Conservation (phyloP, 2,888 invertebrate genomes). For the Digitonthophagus gazella region DNA sequence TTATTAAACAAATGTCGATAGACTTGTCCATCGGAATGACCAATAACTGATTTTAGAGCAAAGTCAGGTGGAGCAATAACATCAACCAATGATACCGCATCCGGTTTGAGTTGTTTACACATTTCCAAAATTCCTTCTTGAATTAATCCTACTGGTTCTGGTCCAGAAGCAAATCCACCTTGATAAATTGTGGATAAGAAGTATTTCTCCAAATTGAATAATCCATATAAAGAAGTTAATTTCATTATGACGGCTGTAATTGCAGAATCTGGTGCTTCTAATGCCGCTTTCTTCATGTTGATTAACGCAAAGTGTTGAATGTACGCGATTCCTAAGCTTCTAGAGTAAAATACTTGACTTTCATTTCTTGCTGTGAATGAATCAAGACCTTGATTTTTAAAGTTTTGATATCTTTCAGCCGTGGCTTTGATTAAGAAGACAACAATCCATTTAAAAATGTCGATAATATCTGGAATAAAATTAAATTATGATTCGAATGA, state of each 20-base stretch:
- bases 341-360: conserved; percentile 80
- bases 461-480: conserved; percentile 58
- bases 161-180: conserved; percentile 60
- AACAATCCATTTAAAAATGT: conserved; percentile 77
- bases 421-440: conserved; percentile 73
- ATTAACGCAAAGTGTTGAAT: conserved; percentile 56
- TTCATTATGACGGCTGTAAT: conserved; percentile 59
- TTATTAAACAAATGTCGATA: conserved; percentile 71
- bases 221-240: conserved; percentile 65
- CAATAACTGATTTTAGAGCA: conserved; percentile 81
- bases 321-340: conserved; percentile 75
- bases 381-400: conserved; percentile 57
- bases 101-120: conserved; percentile 64
- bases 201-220: conserved; percentile 73
- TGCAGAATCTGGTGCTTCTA: conserved; percentile 49
- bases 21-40: conserved; percentile 82
- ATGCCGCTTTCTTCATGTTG: conserved; percentile 20
- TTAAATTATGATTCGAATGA: background rate
- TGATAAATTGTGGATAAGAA: conserved; percentile 68
- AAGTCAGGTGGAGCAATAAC: conserved; percentile 86
- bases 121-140: conserved; percentile 66
- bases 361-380: conserved; percentile 79
- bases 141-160: conserved; percentile 58
- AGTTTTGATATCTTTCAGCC: conserved; percentile 57
- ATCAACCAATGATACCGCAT: conserved; percentile 77